A percentile compares a stretch with the other conserved stretches of the same genome.
Evolutionary conservation across 2,888 invertebrate species (phyloP).

Genomic region (Drosophila melanosoma): DNA sequence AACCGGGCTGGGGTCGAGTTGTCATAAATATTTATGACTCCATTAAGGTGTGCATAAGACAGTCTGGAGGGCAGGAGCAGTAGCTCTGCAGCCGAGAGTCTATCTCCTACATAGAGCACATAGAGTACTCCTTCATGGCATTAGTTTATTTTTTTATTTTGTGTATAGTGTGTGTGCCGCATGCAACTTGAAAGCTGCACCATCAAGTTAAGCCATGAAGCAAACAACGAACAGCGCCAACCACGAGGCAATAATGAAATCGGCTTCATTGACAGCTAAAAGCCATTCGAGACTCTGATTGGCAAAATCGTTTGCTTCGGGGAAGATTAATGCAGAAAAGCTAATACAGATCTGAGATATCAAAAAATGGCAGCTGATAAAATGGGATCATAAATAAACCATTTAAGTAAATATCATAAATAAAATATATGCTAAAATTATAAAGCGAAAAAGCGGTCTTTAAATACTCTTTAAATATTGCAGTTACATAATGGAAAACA

Average conservation of each 20-base stretch:
- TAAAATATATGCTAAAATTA: too few species aligned
- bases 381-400: background rate
- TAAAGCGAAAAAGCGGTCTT: rapidly evolving
- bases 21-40: constrained; percentile 85
- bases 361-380: background rate
- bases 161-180: constrained; percentile 41
- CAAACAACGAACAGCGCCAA: constrained; percentile 30
- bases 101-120: constrained; percentile 35
- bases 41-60: constrained; percentile 84
- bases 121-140: constrained; percentile 46
- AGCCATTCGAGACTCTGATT: constrained; percentile 16
- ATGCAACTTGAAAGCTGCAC: constrained; percentile 60
- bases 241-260: constrained; percentile 6
- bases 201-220: constrained; percentile 62
- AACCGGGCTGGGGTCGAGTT: constrained; percentile 62
- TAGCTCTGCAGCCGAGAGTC: constrained; percentile 14
- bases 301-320: constrained; percentile 33
- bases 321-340: constrained; percentile 1
- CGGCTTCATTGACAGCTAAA: constrained; percentile 50
- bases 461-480: background rate
- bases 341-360: background rate
- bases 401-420: background rate
- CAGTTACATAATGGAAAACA: background rate
- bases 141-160: constrained; percentile 39
- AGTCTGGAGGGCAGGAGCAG: constrained; percentile 62